Percentiles rank a stretch among this genome's conserved stretches.
Evolutionary conservation across 1,140 invertebrate species (phyloP).

Genomic region (Drosophila auraria): DNA sequence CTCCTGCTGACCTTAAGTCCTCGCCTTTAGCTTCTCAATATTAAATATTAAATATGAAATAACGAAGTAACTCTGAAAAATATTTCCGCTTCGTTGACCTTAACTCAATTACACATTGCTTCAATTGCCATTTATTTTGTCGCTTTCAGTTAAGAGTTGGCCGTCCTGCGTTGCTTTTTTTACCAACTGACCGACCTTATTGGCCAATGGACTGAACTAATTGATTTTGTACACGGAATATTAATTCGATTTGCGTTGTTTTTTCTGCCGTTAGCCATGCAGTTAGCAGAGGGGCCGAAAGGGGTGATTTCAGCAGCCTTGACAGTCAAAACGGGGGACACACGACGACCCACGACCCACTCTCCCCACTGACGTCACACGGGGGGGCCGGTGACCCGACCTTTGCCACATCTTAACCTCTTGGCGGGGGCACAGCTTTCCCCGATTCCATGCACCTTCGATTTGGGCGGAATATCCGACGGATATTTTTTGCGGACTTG

Average conservation of each 20-base stretch:
- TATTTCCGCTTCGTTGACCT: conserved; percentile 5
- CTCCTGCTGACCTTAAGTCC: too few relatives aligned
- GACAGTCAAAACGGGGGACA: conserved; percentile 26
- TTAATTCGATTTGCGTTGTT: conserved; percentile 43
- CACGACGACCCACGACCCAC: not conserved
- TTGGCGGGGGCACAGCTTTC: conserved; percentile 11
- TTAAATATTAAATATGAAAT: not conserved
- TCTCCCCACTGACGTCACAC: conserved; percentile 22
- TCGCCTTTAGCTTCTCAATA: not conserved
- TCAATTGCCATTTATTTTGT: conserved; percentile 22
- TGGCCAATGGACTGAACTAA: conserved; percentile 44
- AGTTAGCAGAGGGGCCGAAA: not conserved
- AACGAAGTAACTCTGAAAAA: not conserved
- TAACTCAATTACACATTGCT: conserved; percentile 25
- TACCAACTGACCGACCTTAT: conserved; percentile 7
- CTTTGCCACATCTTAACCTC: too few relatives aligned
- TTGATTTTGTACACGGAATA: conserved; percentile 47
- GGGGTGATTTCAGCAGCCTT: conserved; percentile 32
- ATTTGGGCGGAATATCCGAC: too few relatives aligned
- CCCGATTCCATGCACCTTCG: conserved; percentile 1
- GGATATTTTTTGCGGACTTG: not conserved
- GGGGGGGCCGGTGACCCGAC: conserved; percentile 13
- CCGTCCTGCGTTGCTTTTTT: conserved; percentile 2
- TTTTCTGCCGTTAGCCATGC: conserved; percentile 2
- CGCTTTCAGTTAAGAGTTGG: conserved; percentile 9